Percentiles rank a stretch among this genome's conserved stretches.
Conservation (phyloP, 2,888 invertebrate genomes). For the Drosophila putrida region DNA sequence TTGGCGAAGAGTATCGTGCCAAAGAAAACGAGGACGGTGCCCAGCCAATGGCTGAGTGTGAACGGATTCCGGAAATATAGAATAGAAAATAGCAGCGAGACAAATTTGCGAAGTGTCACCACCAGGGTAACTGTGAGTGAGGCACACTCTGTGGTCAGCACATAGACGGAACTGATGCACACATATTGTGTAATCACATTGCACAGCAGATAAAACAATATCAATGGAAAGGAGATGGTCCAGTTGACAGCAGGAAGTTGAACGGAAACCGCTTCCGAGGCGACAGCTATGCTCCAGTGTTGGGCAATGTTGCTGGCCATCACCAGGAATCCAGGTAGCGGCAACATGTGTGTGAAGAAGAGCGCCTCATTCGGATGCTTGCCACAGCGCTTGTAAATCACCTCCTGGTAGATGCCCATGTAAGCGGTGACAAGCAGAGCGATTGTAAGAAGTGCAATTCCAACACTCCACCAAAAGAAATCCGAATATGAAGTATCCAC, state of each 20-base stretch:
- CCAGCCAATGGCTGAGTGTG: constrained; percentile 95
- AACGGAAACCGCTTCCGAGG: constrained; percentile 86
- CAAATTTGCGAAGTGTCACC: constrained; percentile 97
- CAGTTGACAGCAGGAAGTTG: constrained; percentile 86
- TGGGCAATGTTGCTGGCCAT: constrained; percentile 91
- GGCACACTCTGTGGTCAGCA: constrained; percentile 96
- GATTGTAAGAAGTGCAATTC: constrained; percentile 93
- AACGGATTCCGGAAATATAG: constrained; percentile 97
- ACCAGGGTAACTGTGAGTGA: constrained; percentile 98
- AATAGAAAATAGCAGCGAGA: constrained; percentile 97
- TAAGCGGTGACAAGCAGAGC: constrained; percentile 96
- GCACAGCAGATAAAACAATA: constrained; percentile 91
- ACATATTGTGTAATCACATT: constrained; percentile 96
- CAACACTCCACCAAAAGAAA: constrained; percentile 89
- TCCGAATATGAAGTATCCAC: constrained; percentile 77
- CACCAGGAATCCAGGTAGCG: constrained; percentile 95
- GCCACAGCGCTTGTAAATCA: constrained; percentile 92
- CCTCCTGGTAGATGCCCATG: constrained; percentile 98
- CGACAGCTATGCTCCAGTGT: constrained; percentile 90
- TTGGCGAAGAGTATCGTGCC: constrained; percentile 98
- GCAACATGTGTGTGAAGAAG: constrained; percentile 95
- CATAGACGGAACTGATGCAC: constrained; percentile 98
- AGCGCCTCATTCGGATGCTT: constrained; percentile 96
- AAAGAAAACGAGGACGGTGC: constrained; percentile 94
- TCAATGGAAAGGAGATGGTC: constrained; percentile 87